Conservation (phyloP, 2,888 invertebrate genomes). For the Liposcelis brunnea region DNA sequence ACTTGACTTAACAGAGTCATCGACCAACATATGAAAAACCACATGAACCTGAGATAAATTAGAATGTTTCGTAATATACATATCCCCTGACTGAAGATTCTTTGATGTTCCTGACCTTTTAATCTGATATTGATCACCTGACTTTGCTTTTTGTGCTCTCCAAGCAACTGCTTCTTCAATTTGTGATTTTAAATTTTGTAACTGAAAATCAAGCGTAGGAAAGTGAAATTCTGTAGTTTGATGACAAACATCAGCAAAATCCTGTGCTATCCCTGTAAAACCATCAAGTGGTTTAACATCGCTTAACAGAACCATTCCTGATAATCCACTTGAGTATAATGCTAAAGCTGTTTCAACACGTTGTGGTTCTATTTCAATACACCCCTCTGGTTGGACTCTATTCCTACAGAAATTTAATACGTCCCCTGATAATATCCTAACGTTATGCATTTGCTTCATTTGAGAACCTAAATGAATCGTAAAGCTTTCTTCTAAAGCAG, state of each 20-base stretch:
- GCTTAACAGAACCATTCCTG: conserved; percentile 71
- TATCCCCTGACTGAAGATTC: conserved; percentile 63
- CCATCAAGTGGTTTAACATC: conserved; percentile 33
- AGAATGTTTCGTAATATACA: conserved; percentile 75
- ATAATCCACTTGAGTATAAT: conserved; percentile 80
- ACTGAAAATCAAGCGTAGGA: conserved; percentile 64
- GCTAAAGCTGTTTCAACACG: conserved; percentile 83
- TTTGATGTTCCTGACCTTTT: conserved; percentile 27
- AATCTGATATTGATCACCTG: neutral
- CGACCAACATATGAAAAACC: conserved; percentile 87
- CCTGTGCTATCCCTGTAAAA: conserved; percentile 27
- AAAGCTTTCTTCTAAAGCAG: conserved; percentile 76
- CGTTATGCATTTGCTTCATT: conserved; percentile 96
- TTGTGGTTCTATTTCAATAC: conserved; percentile 49
- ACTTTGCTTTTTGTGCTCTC: conserved; percentile 14
- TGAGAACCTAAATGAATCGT: conserved; percentile 96
- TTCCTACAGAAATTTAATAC: conserved; percentile 61
- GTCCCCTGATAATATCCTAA: conserved; percentile 74
- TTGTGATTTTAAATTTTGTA: conserved; percentile 47
- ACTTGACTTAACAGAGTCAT: conserved; percentile 48
- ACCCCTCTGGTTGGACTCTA: conserved; percentile 27
- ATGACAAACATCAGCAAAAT: conserved; percentile 51
- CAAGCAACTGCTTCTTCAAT: conserved; percentile 37
- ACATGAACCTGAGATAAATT: conserved; percentile 89
- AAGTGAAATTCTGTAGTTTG: conserved; percentile 92